Base-by-base conservation (phyloP, 2,797 vertebrate genomes). In the Chelmon rostratus region DNA sequence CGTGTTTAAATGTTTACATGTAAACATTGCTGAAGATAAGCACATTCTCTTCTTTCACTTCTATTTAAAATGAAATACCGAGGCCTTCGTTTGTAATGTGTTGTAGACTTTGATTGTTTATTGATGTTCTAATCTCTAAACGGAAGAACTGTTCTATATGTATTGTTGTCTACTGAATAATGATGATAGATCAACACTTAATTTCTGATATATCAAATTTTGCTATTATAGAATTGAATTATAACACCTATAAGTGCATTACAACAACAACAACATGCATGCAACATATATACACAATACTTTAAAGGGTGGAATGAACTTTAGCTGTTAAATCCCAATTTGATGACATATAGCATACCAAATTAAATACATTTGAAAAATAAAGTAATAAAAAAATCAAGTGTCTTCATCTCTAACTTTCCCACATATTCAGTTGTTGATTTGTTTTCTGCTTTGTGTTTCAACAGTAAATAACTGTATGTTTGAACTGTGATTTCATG, bases 1-100 rank as follows among this genome's bases (percentile, higher is more conserved):
- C 88, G 77, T 91, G 87, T 87, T 86, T 79, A 86, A 92, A 94
- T 93, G 94, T 96, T 96, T 96, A 95, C 95, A 94, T 92, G 91
- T 93, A 77, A 93, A 90, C 92, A 89, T 93, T 83, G 88, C 91
- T 94, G 83, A 92, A 93, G 88, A 92, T 84, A 84, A 92, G 92
- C 93, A 93, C 91, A 90, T 91, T 92, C 82, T 92, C 84, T 86
- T 81, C 86, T 85, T 86, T 92, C 82, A 81, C 72, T 53, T 76
- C 54, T 89, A 86, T 85, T 88, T 89, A 82, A 90, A 92, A 87
- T 86, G 78, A 86, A 90, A 89, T 90, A 83, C 78, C 21, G 84
- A 91, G 92, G 94, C 94, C 92, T 95, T 95, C 49, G 37, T 92
- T 93, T 93, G 85, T 94, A 88, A 86, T 80, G 77, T 89, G 87